Conservation (phyloP, 2,797 vertebrate genomes). For the Crenuchus spilurus region DNA sequence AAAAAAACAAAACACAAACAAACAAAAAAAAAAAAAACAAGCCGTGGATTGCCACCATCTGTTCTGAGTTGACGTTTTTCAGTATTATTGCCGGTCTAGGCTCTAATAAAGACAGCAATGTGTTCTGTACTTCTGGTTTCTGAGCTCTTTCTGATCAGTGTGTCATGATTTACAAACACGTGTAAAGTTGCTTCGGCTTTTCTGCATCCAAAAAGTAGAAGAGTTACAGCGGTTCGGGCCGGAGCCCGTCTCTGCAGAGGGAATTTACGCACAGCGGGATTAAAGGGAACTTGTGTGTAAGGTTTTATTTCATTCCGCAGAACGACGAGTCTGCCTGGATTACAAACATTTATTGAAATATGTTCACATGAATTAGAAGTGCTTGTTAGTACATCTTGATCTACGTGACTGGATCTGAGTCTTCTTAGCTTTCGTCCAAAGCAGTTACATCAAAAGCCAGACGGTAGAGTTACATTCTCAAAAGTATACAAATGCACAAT, state of each 20-base stretch:
- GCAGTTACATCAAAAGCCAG: no score
- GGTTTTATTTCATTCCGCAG: neutral
- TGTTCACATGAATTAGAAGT: neutral
- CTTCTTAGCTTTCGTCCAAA: neutral
- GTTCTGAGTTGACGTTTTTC: constrained; percentile 93
- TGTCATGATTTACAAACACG: no score
- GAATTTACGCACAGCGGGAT: neutral
- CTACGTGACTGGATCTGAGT: neutral
- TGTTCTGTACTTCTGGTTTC: constrained; percentile 86
- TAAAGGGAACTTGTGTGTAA: neutral
- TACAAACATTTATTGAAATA: neutral
- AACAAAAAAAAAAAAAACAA: constrained; percentile 74
- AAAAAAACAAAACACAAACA: constrained; percentile 75
- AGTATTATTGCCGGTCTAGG: constrained; percentile 99
- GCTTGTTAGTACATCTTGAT: neutral
- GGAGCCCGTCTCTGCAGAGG: neutral
- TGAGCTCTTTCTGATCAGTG: constrained; percentile 56
- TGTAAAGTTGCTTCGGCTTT: no score
- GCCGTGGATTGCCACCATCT: constrained; percentile 91
- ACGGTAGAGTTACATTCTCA: no score
- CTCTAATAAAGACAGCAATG: constrained; percentile 99
- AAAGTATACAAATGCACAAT: no score
- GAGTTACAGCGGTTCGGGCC: neutral
- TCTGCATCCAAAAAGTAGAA: neutral
- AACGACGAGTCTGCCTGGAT: neutral